phyloP scores from a whole-genome alignment of 1,140 invertebrate genomes.

The Drosophila saltans region DNA sequence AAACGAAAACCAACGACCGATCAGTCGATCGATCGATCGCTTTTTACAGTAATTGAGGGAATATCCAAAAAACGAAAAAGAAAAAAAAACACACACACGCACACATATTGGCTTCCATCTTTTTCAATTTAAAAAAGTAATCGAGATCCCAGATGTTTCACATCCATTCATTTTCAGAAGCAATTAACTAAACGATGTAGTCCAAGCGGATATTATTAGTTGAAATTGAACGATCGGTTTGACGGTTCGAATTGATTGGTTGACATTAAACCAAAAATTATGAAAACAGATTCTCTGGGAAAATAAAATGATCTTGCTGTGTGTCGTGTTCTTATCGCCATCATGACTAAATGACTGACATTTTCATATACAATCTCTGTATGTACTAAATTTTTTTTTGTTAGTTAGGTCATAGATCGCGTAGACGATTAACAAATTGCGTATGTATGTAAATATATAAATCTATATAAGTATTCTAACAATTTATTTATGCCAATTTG shows the following conservation, averaged over 20 bases:
- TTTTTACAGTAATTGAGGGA: background rate
- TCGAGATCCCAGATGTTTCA: no score
- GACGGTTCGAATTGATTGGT: slow-evolving; percentile 1
- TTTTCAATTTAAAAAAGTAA: slow-evolving; percentile 7
- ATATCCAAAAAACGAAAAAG: background rate
- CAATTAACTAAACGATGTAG: slow-evolving; percentile 2
- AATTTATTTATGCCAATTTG: background rate
- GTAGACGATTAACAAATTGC: background rate
- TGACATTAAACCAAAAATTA: slow-evolving; percentile 4
- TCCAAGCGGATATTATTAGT: slow-evolving; percentile 30
- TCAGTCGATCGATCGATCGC: background rate
- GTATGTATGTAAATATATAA: background rate
- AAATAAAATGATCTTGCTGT: slow-evolving; percentile 1
- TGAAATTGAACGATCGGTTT: slow-evolving; percentile 17
- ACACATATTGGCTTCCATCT: background rate
- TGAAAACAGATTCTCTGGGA: background rate
- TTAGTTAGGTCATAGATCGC: slow-evolving; percentile 9
- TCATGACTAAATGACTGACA: no score
- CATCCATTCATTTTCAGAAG: slow-evolving; percentile 19
- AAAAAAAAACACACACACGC: background rate
- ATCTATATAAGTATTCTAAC: background rate
- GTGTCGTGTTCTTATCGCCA: background rate
- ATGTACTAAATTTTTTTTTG: background rate
- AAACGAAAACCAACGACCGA: background rate
- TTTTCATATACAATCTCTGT: background rate